Evolutionary conservation across 2,797 vertebrate species (phyloP), one percentile per base, ranked within the genome.

Genomic region (Arnoldichthys spilopterus): DNA sequence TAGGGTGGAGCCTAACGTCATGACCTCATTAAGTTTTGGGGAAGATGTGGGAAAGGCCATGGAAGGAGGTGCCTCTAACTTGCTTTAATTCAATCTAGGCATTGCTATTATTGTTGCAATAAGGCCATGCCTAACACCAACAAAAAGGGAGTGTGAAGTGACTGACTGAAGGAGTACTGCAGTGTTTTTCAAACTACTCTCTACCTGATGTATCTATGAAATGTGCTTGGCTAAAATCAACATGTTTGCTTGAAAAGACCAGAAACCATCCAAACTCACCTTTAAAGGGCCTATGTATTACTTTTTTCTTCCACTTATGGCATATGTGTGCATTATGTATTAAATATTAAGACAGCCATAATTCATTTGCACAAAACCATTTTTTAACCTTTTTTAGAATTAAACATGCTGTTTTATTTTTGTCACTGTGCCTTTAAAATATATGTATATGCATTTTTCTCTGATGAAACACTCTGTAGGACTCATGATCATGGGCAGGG

Each of bases 1-100:
- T 82, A 76, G 90, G 85, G 93, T 84, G 92, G 92, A 58, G 91
- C 87, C 47, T 87, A 37, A 80, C 26, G n/a, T 59, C 80, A 77
- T 73, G 79, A 56, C 83, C 85, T 85, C 74, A 77, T 83, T 84
- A 80, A 81, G 53, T 76, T 72, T 72, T 81, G 54, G 47, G 67
- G 26, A 77, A 78, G 76, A 56, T 61, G 61, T 59, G 51, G 64
- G n/a, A 78, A 77, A 80, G 58, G 63, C 71, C 66, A 81, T 28
- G 26, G 37, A 80, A 80, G 77, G 71, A 72, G 20, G 12, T 53
- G 59, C 63, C 63, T 74, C 45, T 74, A 69, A 78, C 63, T 63
- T 61, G 75, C 74, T 78, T 77, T 63, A 30, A 72, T 75, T 77
- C 32, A 16, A 8, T 74, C 32, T 78, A 56, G 51, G 16, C 3